A percentile compares a stretch with the other conserved stretches of the same genome.
Evolutionary conservation across 2,113 vertebrate species (phyloP).

Genomic region (Tichodroma muraria): DNA sequence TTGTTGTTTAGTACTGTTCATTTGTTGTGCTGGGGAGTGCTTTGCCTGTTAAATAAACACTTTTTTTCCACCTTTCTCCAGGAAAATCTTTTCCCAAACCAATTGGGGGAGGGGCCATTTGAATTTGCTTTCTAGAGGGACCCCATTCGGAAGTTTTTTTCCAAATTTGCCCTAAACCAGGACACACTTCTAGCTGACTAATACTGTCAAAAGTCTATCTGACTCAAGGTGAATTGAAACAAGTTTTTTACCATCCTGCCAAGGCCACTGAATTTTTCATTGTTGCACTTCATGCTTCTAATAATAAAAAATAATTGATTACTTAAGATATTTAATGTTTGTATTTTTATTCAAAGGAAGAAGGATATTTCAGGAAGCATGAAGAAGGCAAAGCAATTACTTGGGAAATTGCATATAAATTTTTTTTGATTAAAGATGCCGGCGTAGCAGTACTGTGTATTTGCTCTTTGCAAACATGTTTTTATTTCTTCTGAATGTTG

Average conservation of each 20-base stretch:
- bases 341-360: not conserved
- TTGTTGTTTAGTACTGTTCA: too few species aligned
- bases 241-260: not conserved
- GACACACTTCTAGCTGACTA: not conserved
- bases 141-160: too few species aligned
- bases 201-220: not conserved
- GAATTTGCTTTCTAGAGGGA: too few species aligned
- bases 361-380: not conserved
- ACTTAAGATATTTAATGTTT: not conserved
- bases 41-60: too few species aligned
- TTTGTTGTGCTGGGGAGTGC: too few species aligned
- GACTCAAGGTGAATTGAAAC: not conserved
- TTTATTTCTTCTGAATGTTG: not conserved
- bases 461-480: not conserved
- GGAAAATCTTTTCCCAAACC: too few species aligned
- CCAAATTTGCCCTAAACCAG: too few species aligned
- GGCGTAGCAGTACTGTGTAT: not conserved
- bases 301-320: not conserved
- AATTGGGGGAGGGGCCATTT: too few species aligned
- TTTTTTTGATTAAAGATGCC: not conserved
- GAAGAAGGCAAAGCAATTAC: not conserved
- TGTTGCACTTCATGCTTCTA: not conserved
- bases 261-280: not conserved
- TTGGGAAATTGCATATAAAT: not conserved
- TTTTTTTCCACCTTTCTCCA: too few species aligned